Percentiles rank a stretch among this genome's conserved stretches.
phyloP scores from a whole-genome alignment of 2,888 invertebrate genomes.

The Agonopterix alstromeriana region DNA sequence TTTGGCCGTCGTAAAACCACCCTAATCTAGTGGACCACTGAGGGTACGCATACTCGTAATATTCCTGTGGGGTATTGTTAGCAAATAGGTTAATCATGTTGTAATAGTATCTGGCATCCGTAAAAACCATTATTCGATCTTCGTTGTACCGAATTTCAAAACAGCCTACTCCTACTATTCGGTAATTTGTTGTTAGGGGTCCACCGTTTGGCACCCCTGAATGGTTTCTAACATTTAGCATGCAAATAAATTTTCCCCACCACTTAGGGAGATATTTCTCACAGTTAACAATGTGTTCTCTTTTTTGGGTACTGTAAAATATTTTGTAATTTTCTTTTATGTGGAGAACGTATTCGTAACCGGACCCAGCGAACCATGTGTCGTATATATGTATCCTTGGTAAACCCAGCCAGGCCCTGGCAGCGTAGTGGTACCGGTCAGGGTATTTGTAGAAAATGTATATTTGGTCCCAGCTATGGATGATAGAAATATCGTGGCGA shows the following conservation, averaged over 20 bases:
- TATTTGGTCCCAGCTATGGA: conserved; percentile 19
- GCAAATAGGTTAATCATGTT: conserved; percentile 19
- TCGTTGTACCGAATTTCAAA: conserved; percentile 52
- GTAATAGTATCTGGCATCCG: conserved; percentile 43
- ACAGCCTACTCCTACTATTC: conserved; percentile 32
- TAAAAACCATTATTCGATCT: conserved; percentile 40
- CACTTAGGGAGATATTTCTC: conserved; percentile 24
- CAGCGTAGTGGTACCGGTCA: background rate
- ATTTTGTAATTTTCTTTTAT: conserved; percentile 23
- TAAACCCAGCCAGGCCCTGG: background rate
- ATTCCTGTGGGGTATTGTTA: conserved; percentile 22
- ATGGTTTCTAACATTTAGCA: conserved; percentile 13
- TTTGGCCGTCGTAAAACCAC: background rate
- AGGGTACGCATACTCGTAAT: conserved; percentile 52
- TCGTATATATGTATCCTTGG: background rate
- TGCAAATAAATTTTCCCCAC: conserved; percentile 30
- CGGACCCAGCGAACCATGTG: conserved; percentile 14
- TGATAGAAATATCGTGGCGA: conserved; percentile 21
- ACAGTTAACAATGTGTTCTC: conserved; percentile 19
- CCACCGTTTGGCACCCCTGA: conserved; percentile 42
- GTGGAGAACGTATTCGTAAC: conserved; percentile 18
- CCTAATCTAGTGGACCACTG: conserved; percentile 24
- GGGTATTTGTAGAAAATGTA: conserved; percentile 6
- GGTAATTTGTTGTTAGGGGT: conserved; percentile 14
- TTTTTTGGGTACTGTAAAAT: background rate